Evolutionary conservation across 2,113 vertebrate species (phyloP), one percentile per base, ranked within the genome.

Genomic region (Helogale parvula): DNA sequence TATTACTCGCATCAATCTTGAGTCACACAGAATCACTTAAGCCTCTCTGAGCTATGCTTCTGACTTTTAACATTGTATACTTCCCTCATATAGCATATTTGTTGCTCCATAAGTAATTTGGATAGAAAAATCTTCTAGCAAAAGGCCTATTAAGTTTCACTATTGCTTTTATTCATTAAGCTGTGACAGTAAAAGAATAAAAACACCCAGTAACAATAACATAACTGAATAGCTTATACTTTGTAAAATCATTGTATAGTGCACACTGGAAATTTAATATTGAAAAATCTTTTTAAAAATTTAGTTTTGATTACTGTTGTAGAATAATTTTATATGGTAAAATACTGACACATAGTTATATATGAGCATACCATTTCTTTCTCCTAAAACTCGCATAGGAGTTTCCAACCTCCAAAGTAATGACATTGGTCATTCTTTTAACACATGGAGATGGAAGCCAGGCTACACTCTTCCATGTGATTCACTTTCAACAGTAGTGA

Each of bases 1-100:
- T 98, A 98, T 96, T 98, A 91, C 52, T 96, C 94, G 65, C 92
- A 98, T 98, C 96, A 97, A 96, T 98, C 97, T 97, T 96, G 82
- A 97, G 63, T 98, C 93, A 89, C 80, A 88, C 5, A 90, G 81
- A 96, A 92, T 94, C 84, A 86, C 45, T 65, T 97, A 94, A 65
- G 60, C 7, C 47, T 86, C 50, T 84, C 87, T 80, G 81, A 88
- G 52, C 23, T 80, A 47, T 5, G 33, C 76, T 94, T 90, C 41
- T 93, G 71, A 88, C 69, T 96, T 97, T 90, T 74, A 94, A 92
- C 81, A 96, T 35, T 90, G 82, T 35, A 41, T 17, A 66, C 17
- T 97, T 93, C 52, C 65, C 54, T 90, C 45, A 29, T 33, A 71
- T 29, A 74, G 65, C 7, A 5, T 50, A 93, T 94, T 45, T 98